phyloP scores from a whole-genome alignment of 2,888 invertebrate genomes.

The Dynastes tityus region DNA sequence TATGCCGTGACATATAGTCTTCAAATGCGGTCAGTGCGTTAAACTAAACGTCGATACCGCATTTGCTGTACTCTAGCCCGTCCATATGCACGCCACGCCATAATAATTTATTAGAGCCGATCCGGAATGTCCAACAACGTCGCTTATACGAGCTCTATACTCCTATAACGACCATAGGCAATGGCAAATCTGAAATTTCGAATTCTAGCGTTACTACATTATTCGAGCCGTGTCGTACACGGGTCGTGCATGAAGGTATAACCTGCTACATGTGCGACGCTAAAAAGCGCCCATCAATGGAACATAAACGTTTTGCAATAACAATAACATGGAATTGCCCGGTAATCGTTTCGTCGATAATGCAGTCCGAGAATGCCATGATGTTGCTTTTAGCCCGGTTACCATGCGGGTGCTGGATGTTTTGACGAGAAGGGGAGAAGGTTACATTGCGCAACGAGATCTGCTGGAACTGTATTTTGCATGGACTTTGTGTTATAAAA shows the following conservation, averaged over 20 bases:
- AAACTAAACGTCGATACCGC: neutral
- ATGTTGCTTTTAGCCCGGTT: neutral
- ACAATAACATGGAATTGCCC: conserved; percentile 13
- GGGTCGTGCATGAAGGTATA: neutral
- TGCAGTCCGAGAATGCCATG: neutral
- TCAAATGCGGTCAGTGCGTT: neutral
- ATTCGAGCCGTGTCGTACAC: neutral
- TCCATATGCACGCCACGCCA: neutral
- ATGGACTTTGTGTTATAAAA: too few species aligned
- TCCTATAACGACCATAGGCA: neutral
- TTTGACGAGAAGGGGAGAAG: neutral
- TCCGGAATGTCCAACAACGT: conserved; percentile 13
- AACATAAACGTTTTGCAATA: conserved; percentile 36
- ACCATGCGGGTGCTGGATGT: neutral
- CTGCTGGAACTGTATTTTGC: too few species aligned
- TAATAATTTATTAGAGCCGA: conserved; percentile 27
- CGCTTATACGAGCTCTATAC: conserved; percentile 1
- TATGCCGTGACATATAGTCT: too few species aligned
- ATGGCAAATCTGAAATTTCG: conserved; percentile 20
- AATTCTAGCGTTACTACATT: conserved; percentile 5
- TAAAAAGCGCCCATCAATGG: conserved; percentile 16
- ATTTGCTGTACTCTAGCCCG: neutral
- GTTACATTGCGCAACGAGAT: too few species aligned
- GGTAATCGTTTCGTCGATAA: conserved; percentile 29
- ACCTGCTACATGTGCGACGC: neutral